phyloP scores from a whole-genome alignment of 2,113 vertebrate genomes.

The Tursiops truncatus region DNA sequence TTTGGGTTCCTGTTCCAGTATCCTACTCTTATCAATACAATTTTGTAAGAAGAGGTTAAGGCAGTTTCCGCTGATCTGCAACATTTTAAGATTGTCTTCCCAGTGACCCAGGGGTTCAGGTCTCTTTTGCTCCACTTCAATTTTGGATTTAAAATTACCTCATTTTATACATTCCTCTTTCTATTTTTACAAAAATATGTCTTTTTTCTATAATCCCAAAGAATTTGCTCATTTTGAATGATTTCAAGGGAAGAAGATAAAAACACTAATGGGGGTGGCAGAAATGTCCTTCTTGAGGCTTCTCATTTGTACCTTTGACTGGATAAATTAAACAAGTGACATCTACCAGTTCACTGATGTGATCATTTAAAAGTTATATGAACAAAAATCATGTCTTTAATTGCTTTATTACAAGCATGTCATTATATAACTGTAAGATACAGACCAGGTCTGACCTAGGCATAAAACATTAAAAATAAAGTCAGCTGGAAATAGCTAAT shows the following conservation, averaged over 20 bases:
- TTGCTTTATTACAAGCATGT: background rate
- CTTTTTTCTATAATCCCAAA: background rate
- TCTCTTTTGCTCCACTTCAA: background rate
- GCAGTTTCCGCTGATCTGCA: background rate
- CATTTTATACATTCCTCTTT: background rate
- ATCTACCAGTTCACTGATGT: background rate
- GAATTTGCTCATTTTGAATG: background rate
- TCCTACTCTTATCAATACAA: background rate
- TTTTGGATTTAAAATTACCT: background rate
- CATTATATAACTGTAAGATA: background rate
- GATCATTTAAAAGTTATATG: background rate
- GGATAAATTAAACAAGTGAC: background rate
- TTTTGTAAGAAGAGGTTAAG: background rate
- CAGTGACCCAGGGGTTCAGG: background rate
- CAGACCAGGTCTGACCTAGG: background rate
- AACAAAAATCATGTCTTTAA: background rate
- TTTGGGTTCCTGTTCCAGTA: background rate
- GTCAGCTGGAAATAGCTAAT: background rate
- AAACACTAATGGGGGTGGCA: background rate
- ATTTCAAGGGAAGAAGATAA: background rate
- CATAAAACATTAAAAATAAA: background rate
- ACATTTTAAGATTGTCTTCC: background rate
- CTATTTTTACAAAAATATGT: background rate
- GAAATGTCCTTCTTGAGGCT: background rate
- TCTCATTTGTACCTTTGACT: background rate